Percentiles rank a stretch among this genome's conserved stretches.
Conservation (phyloP, 92 coral and sea anemone genomes). For the Montipora capitata region DNA sequence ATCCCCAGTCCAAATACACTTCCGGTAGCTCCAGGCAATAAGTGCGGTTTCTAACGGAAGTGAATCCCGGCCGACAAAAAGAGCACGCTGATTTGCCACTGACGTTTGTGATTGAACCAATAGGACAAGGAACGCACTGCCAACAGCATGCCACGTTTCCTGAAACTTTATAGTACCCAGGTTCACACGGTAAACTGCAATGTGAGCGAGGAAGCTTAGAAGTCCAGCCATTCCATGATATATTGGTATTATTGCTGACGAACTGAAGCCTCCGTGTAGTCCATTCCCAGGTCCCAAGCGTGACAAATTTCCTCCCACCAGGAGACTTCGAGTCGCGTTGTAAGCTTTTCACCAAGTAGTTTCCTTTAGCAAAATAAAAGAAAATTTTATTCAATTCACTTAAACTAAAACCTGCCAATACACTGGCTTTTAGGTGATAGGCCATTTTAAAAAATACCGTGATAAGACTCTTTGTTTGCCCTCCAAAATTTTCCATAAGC, state of each 20-base stretch:
- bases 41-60: slow-evolving; percentile 76
- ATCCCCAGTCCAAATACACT: slow-evolving; percentile 84
- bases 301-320: slow-evolving; percentile 83
- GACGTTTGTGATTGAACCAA: slow-evolving; percentile 78
- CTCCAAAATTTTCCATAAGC: too few relatives aligned
- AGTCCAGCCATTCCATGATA: slow-evolving; percentile 89
- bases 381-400: too few relatives aligned
- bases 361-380: slow-evolving; percentile 58
- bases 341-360: slow-evolving; percentile 91
- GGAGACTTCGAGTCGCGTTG: slow-evolving; percentile 74
- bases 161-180: slow-evolving; percentile 91
- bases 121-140: slow-evolving; percentile 90
- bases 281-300: slow-evolving; percentile 92
- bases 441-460: too few relatives aligned
- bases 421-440: too few relatives aligned
- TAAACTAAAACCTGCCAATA: too few relatives aligned
- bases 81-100: slow-evolving; percentile 79
- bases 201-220: slow-evolving; percentile 78
- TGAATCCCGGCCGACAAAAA: slow-evolving; percentile 77
- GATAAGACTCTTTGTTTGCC: too few relatives aligned
- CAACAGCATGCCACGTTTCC: slow-evolving; percentile 90
- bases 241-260: slow-evolving; percentile 55
- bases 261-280: slow-evolving; percentile 72
- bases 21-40: slow-evolving; percentile 87
- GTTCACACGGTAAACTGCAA: slow-evolving; percentile 87